Evolutionary conservation across 1,140 invertebrate genomes (phyloP), one percentile per base, ranked within the genome.

Genomic region (Diprion similis): DNA sequence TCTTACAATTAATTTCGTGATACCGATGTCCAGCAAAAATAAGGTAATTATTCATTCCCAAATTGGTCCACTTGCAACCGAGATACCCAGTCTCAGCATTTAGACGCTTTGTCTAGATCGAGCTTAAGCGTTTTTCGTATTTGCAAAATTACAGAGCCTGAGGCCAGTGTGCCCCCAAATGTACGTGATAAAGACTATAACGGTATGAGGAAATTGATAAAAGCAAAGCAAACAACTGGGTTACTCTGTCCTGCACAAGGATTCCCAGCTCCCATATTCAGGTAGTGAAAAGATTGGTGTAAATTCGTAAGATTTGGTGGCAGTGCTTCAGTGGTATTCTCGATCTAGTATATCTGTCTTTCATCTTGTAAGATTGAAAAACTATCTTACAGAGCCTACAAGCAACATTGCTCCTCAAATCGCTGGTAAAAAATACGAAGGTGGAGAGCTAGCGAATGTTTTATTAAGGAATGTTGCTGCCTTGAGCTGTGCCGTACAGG

Each of bases 201-300:
- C 65, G 84, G 84, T 68, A 78, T 88, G 74, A 87, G 83, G 78
- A 84, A 75, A 83, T 89, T 81, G 83, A 90, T 81, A 45, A 75
- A 71, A 68, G 73, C 78, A 15, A 86, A 84, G 81, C 79, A 78
- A 76, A 89, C 86, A 76, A 90, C 91, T 78, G 90, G 90, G 78
- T 87, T 93, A 75, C 87, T 92, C 59, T 94, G 92, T 89, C 90
- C 91, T 73, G 92, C 92, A 73, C 92, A 94, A 87, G 92, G 90
- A 80, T 93, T 89, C 85, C 93, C 93, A 72, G 89, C 92, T 75
- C 92, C 92, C 73, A 81, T 88, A 77, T 92, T 92, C 89, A 93
- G 91, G 92, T 93, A 91, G 89, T 86, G 67, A 67, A 17, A 8
- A 68, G 6, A 67, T 66, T 37, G 13, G 59, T 11, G 10, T 59